Evolutionary conservation across 1,140 invertebrate genomes (phyloP).

Genomic region (Trinorchestia longiramus): DNA sequence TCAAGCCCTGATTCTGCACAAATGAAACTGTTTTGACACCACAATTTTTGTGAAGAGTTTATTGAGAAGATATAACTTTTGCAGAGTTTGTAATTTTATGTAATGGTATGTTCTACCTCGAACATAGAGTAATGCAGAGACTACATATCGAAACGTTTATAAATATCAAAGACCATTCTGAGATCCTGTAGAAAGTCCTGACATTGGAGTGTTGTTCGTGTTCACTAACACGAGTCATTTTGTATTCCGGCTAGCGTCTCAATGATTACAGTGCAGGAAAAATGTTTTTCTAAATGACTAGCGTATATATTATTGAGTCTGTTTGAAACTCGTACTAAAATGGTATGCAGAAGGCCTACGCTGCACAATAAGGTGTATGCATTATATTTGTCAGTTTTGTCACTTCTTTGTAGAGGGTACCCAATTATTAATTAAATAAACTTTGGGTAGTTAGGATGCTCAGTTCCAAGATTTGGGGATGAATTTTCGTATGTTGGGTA

Average conservation of each 20-base stretch:
- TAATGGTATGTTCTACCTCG: background rate
- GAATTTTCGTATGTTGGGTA: background rate
- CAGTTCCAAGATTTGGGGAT: background rate
- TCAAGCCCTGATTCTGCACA: background rate
- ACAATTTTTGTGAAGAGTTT: background rate
- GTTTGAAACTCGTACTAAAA: background rate
- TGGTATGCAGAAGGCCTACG: background rate
- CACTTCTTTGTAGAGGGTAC: background rate
- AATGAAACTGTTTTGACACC: background rate
- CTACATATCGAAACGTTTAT: background rate
- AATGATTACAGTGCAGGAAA: background rate
- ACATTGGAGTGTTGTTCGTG: background rate
- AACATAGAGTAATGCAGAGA: background rate
- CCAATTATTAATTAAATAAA: background rate
- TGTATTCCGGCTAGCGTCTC: background rate
- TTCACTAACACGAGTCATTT: background rate
- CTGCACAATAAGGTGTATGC: background rate
- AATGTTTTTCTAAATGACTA: background rate
- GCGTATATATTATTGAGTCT: background rate
- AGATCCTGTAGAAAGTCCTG: background rate
- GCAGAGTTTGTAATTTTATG: background rate
- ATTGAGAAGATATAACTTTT: background rate
- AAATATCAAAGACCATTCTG: background rate
- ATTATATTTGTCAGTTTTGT: background rate
- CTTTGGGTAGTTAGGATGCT: background rate